Conservation (phyloP, 2,888 invertebrate genomes). For the Nomada goodeniana region DNA sequence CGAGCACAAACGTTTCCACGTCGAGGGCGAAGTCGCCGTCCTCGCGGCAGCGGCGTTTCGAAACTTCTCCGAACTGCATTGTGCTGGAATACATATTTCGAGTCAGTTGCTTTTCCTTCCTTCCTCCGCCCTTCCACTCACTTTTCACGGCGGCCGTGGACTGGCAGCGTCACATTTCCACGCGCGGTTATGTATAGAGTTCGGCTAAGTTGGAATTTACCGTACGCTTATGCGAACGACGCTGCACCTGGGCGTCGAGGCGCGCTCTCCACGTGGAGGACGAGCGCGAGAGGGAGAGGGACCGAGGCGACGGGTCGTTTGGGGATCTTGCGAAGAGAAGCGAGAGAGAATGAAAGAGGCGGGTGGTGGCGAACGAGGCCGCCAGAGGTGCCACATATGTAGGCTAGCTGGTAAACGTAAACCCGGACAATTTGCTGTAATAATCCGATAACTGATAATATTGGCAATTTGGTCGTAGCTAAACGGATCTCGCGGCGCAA, state of each 20-base stretch:
- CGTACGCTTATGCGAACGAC: constrained; percentile 75
- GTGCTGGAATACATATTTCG: constrained; percentile 38
- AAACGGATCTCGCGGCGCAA: constrained; percentile 74
- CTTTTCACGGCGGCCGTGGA: constrained; percentile 23
- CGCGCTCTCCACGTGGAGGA: constrained; percentile 32
- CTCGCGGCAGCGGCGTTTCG: constrained; percentile 4
- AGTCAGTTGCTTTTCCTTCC: constrained; percentile 28
- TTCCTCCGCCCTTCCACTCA: not conserved
- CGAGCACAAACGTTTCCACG: constrained; percentile 22
- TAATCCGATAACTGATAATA: constrained; percentile 82
- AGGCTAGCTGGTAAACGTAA: constrained; percentile 74
- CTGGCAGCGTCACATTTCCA: constrained; percentile 43
- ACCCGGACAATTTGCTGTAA: constrained; percentile 80
- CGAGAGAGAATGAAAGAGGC: constrained; percentile 34
- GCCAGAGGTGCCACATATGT: constrained; percentile 63
- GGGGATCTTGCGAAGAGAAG: constrained; percentile 26
- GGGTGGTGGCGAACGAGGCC: constrained; percentile 40
- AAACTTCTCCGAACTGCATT: constrained; percentile 32
- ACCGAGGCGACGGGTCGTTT: constrained; percentile 43
- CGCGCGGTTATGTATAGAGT: constrained; percentile 64
- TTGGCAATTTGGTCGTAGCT: constrained; percentile 76
- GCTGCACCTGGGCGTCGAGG: constrained; percentile 75
- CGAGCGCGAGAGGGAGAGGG: constrained; percentile 38
- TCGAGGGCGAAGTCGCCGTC: constrained; percentile 6
- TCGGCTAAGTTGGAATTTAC: constrained; percentile 79